Evolutionary conservation across 2,797 vertebrate genomes (phyloP).

Genomic region (Galago senegalensis): DNA sequence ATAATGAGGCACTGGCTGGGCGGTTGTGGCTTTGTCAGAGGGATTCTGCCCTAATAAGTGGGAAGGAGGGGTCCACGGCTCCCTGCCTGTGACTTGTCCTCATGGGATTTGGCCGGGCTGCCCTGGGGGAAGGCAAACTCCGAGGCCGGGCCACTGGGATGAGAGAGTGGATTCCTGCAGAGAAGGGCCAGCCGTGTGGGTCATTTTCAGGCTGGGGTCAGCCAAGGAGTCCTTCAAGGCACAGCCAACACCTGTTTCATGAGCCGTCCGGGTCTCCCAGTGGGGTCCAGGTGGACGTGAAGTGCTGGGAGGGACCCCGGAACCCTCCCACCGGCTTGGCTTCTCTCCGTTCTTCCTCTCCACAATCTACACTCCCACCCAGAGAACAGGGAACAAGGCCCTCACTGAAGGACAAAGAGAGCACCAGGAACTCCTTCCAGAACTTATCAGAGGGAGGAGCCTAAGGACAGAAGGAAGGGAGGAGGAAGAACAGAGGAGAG

Average conservation of each 20-base stretch:
- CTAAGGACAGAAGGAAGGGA: background rate
- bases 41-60: constrained; percentile 68
- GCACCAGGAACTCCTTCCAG: background rate
- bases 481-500: background rate
- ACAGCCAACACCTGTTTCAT: background rate
- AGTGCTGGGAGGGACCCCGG: too few species aligned
- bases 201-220: background rate
- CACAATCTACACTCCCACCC: background rate
- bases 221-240: background rate
- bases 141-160: background rate
- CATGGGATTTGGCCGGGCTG: background rate
- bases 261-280: background rate
- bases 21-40: constrained; percentile 60
- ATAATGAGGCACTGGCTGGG: constrained; percentile 73
- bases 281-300: rapidly evolving
- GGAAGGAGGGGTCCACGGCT: constrained; percentile 61
- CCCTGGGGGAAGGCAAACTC: background rate
- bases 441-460: background rate
- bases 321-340: rapidly evolving
- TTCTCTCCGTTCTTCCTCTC: too few species aligned
- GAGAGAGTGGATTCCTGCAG: background rate
- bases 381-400: background rate
- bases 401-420: too few species aligned
- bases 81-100: constrained; percentile 57
- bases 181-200: background rate